Base-by-base conservation (phyloP, 2,113 vertebrate genomes). In the Spea bombifrons region DNA sequence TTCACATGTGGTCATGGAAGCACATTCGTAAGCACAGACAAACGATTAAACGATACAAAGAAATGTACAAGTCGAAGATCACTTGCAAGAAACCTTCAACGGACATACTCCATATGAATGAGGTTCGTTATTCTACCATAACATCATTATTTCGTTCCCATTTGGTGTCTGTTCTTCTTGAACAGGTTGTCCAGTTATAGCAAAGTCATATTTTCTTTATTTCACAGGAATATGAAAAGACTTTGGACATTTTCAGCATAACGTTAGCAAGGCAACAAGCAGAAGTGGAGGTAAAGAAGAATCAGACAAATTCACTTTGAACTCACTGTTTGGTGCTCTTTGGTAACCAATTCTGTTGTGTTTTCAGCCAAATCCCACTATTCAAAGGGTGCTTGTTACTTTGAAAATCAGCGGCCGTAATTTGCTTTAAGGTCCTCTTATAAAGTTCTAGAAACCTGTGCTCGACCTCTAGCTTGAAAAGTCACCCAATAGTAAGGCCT, bases 201-300 rank as follows among this genome's bases (percentile, higher is more conserved):
- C 30, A 30, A 30, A 30, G 30, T 30, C 30, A 75, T 0, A 85
- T 83, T 76, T 75, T 3, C 0, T 3, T 2, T 87, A 47, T 48
- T 87, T 90, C 81, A 59, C 81, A 99, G 97, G 91, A 92, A 55
- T 87, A 91, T 0, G 97, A 99, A 88, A 96, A 90, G 85, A 45
- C 85, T 0, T 84, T 99, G 91, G 97, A 99, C 91, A 91, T 99
- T 86, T 99, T 99, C 90, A 98, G 95, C 86, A 98, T 99, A 90
- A 99, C 96, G 3, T 81, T 99, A 83, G 94, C 94, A 82, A 93
- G 97, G 83, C 96, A 98, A 77, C 96, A 99, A 85, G 95, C 97
- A 81, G 97, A 99, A 91, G 92, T 97, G 88, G 97, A 99, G 95
- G 97, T 99, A 92, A 89, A 83, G 68, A 75, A 50, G 47, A 9